These are phyloP conservation scores for Hypomecis atomaria DNA, from an alignment of 2,888 invertebrate species.

Conservation along the genomic window DNA sequence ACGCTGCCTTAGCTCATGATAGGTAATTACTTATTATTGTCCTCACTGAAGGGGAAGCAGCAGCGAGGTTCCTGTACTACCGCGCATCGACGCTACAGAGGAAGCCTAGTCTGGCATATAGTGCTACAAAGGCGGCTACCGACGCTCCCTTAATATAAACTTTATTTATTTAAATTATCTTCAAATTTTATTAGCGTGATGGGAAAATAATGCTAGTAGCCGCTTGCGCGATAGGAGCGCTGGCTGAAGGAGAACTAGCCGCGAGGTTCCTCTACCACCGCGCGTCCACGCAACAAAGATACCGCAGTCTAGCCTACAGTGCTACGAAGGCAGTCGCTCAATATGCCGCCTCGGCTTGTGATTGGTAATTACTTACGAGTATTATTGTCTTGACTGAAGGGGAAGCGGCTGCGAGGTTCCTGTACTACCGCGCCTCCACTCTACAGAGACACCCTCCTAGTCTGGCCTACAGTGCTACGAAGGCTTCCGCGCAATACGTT, in stretches of 20 bases:
- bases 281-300: conserved; percentile 86
- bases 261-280: conserved; percentile 87
- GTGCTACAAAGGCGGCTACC: conserved; percentile 86
- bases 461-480: conserved; percentile 85
- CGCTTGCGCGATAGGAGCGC: conserved; percentile 85
- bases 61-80: conserved; percentile 87
- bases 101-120: conserved; percentile 85
- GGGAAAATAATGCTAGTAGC: conserved; percentile 84
- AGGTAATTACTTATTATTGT: conserved; percentile 53
- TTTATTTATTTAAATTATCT: too few relatives aligned
- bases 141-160: too few relatives aligned
- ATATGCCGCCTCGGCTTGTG: conserved; percentile 85
- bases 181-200: too few relatives aligned
- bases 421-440: conserved; percentile 87
- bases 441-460: conserved; percentile 87
- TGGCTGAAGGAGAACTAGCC: conserved; percentile 87
- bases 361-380: conserved; percentile 67
- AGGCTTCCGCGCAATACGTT: conserved; percentile 85
- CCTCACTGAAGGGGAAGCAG: conserved; percentile 81
- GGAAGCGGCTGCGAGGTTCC: conserved; percentile 86
- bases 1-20: conserved; percentile 85
- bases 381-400: conserved; percentile 59
- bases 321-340: conserved; percentile 86
- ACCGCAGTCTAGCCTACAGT: conserved; percentile 85
- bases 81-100: conserved; percentile 86